Base-by-base conservation (phyloP, 2,113 vertebrate species). In the Neotragus moschatus region DNA sequence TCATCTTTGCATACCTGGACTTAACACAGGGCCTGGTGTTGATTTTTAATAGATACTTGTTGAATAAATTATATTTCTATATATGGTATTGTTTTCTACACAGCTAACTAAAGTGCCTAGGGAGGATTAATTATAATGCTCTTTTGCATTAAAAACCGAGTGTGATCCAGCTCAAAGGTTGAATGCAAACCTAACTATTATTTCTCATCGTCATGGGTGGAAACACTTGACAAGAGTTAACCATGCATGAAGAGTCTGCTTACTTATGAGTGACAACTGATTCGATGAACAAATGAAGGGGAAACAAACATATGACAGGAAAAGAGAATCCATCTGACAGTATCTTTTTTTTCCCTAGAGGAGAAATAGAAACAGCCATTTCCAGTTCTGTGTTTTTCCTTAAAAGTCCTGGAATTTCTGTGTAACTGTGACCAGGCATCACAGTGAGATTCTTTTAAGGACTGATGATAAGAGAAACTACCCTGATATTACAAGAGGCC, bases 211-310 rank as follows among this genome's bases (percentile, higher is more conserved):
- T 87, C 28, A 85, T 51, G 26, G 36, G 16, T 95, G 45, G 53
- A 90, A 97, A 94, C 17, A 93, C n/a, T 96, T 92, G 84, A 95
- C 30, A 97, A 77, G 66, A 89, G 33, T 77, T 94, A 96, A 85
- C 36, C 16, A 87, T 49, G 16, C 30, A 77, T 56, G 47, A 93
- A 81, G 53, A 88, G 4, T 91, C 63, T 90, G 51, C 55, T 96
- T 60, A 77, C 19, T 61, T 92, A 39, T 33, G 51, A 96, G 45
- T 82, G 55, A 96, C 36, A 96, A 86, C 5, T 84, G 75, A 86
- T 96, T 23, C 92, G 82, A 82, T 88, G 55, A 93, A 97, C 12
- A 97, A 90, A 97, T 56, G 82, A 96, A 91, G 30, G 17, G 23
- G 60, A 94, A 95, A 94, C 0, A 77, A 96, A 13, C 51, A 86